phyloP scores from a whole-genome alignment of 2,888 invertebrate genomes.

The Sympetrum striolatum region DNA sequence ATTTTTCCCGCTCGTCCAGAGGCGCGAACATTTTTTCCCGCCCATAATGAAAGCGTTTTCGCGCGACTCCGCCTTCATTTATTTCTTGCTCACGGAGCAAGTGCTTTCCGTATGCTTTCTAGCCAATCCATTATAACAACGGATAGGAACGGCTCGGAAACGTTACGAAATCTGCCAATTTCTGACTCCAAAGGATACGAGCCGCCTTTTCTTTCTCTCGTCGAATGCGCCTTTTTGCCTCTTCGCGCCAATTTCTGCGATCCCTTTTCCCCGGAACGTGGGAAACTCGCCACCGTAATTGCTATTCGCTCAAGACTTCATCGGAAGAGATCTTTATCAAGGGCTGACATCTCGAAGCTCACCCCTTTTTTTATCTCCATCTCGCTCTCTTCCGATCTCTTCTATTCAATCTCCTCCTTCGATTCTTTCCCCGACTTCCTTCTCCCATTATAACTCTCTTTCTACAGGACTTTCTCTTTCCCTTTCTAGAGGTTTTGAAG shows the following conservation, averaged over 20 bases:
- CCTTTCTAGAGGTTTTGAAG: not conserved
- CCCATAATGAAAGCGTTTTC: not conserved
- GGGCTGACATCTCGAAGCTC: not conserved
- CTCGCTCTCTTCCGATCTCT: not conserved
- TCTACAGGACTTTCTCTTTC: not conserved
- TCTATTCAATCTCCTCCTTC: too few species aligned
- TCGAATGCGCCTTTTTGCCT: not conserved
- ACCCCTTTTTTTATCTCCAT: not conserved
- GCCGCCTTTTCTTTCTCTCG: not conserved
- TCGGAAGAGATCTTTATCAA: not conserved
- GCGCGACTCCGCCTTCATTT: not conserved
- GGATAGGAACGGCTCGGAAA: not conserved
- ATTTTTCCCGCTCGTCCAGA: not conserved
- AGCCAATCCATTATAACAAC: not conserved
- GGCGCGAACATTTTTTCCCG: not conserved
- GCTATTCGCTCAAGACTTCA: not conserved
- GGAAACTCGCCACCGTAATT: not conserved
- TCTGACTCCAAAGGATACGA: not conserved
- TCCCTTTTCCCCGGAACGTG: not conserved
- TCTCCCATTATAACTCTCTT: too few species aligned
- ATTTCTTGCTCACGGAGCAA: not conserved
- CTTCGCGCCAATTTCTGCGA: not conserved
- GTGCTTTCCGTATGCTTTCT: not conserved
- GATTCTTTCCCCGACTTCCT: too few species aligned
- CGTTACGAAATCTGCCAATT: not conserved